phyloP scores from a whole-genome alignment of 2,888 invertebrate genomes.

The Dolomedes plantarius region DNA sequence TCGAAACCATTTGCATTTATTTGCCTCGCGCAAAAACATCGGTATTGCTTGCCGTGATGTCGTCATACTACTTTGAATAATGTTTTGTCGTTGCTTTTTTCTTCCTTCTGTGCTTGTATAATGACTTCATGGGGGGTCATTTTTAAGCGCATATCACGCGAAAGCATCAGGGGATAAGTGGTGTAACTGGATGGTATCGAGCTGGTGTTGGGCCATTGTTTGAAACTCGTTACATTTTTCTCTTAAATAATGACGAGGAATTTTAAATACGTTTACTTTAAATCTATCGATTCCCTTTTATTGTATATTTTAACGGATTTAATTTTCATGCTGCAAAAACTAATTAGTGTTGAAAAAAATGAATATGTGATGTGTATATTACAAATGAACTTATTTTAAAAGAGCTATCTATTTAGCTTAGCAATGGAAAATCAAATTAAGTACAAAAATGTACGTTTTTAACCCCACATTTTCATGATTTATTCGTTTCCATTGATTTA shows the following conservation, averaged over 20 bases:
- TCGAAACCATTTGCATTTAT: slow-evolving; percentile 68
- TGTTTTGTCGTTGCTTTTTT: slow-evolving; percentile 39
- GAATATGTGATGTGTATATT: no score
- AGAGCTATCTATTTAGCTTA: no score
- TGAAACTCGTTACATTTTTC: not conserved
- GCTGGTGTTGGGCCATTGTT: not conserved
- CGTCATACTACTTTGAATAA: slow-evolving; percentile 71
- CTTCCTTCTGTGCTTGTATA: slow-evolving; percentile 27
- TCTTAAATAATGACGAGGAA: not conserved
- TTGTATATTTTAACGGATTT: no score
- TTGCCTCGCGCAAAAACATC: slow-evolving; percentile 46
- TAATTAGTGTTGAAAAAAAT: no score
- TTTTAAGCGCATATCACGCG: slow-evolving; percentile 26
- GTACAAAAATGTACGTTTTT: no score
- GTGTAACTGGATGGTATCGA: slow-evolving; percentile 11
- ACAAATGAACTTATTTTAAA: no score
- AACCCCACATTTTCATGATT: no score
- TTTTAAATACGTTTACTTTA: not conserved
- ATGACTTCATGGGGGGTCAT: slow-evolving; percentile 57
- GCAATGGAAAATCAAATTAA: no score
- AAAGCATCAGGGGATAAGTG: slow-evolving; percentile 24
- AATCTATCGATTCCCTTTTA: not conserved
- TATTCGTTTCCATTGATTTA: no score
- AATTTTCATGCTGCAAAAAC: no score
- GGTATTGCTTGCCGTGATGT: slow-evolving; percentile 56